Base-by-base conservation (phyloP, 1,140 invertebrate species). In the Lethocerus indicus region DNA sequence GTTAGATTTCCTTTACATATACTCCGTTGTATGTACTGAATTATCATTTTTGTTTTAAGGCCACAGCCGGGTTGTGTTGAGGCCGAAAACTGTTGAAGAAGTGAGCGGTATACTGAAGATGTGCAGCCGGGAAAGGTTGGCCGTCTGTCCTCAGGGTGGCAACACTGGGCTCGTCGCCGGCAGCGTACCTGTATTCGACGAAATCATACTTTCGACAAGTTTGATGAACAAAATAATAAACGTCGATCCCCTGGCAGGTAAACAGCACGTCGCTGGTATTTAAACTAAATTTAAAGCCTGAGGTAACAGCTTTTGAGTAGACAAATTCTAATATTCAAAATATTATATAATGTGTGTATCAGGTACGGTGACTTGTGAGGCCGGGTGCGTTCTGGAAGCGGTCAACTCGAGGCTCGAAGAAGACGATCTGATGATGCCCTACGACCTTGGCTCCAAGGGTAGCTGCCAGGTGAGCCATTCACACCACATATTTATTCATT, bases 391-490 rank as follows among this genome's bases (percentile, higher is more conserved):
- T 32, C 65, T 98, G 47, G 87, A 96, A 67, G 78, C 71, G 41
- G 64, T 97, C 29, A 88, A 96, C 53, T 71, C 78, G 39, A 73
- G 81, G 60, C 69, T 92, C 1, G 66, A 72, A 13, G 71, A 84
- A 16, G 67, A 74, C 46, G 79, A 76, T 7, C 69, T 93, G 16
- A 91, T 91, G 65, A 90, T 97, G 75, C 95, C 95, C 0, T 61
- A 98, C 28, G 95, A 99, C 70, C 71, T 98, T 47, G 94, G 93
- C 0, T 89, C 94, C 0, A 97, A 97, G 69, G 93, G 93, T 18
- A 87, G 82, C 46, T 98, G 95, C 63, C 83, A 96, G 36, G 95
- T 98, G n/a, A n/a, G n/a, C n/a, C n/a, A n/a, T n/a, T n/a, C n/a
- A n/a, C n/a, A n/a, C n/a, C n/a, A n/a, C n/a, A n/a, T n/a, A n/a